phyloP scores from a whole-genome alignment of 2,113 vertebrate species.

The Ceratotherium simum region DNA sequence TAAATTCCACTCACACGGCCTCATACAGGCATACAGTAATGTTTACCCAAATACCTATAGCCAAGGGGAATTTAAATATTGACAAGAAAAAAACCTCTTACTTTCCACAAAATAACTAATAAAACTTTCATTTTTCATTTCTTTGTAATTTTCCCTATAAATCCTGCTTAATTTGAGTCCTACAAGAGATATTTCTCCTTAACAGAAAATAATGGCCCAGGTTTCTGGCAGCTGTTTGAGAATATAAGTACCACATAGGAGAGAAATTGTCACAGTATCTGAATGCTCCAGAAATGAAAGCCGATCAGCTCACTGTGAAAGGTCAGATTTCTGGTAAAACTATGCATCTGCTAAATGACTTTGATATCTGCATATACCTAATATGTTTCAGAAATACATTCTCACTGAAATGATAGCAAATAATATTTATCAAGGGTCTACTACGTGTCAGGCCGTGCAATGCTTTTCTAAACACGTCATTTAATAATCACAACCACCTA shows the following conservation, averaged over 20 bases:
- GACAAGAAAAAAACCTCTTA: conserved; percentile 48
- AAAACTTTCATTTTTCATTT: conserved; percentile 66
- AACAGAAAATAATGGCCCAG: conserved; percentile 63
- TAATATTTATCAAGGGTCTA: background rate
- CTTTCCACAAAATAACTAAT: conserved; percentile 67
- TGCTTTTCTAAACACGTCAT: background rate
- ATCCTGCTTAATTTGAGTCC: conserved; percentile 12
- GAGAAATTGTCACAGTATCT: background rate
- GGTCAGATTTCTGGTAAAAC: conserved; percentile 5
- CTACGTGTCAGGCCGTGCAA: background rate
- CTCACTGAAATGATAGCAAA: conserved; percentile 15
- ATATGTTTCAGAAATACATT: background rate
- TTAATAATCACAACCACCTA: conserved; percentile 1
- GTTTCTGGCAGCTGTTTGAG: background rate
- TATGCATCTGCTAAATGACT: background rate
- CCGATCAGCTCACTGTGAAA: conserved; percentile 35
- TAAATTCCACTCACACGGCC: conserved; percentile 64
- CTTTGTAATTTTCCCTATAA: conserved; percentile 33
- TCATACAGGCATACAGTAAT: conserved; percentile 70
- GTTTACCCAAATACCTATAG: conserved; percentile 71
- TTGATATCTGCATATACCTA: background rate
- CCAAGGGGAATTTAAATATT: conserved; percentile 78
- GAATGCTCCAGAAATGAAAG: background rate
- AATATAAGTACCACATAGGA: background rate
- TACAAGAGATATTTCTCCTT: conserved; percentile 56